Percentiles rank a stretch among this genome's conserved stretches.
phyloP scores from a whole-genome alignment of 2,113 vertebrate species.

The Corynorhinus townsendii region DNA sequence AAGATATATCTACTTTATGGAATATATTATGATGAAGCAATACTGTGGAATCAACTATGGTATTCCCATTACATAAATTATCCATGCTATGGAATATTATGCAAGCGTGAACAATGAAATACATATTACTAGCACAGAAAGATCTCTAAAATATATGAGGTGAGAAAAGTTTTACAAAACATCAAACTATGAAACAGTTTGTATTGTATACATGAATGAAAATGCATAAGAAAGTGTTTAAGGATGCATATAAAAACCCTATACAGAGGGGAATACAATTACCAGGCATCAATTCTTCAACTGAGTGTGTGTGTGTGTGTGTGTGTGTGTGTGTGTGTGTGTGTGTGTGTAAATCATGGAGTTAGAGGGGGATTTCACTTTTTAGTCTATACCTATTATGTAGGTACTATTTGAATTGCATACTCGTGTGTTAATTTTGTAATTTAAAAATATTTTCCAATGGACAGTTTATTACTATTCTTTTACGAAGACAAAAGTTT shows the following conservation, averaged over 20 bases:
- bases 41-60: not conserved
- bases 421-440: not conserved
- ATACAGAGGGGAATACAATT: not conserved
- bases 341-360: not conserved
- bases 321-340: fast-evolving
- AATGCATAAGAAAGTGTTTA: not conserved
- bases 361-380: not conserved
- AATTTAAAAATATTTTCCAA: not conserved
- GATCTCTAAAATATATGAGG: not conserved
- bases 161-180: not conserved
- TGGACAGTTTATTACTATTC: not conserved
- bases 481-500: not conserved
- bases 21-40: not conserved
- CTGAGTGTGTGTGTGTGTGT: too few species aligned
- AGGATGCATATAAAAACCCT: not conserved
- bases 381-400: not conserved
- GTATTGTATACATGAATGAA: not conserved
- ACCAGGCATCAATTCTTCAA: not conserved
- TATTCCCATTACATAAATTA: not conserved
- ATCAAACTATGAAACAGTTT: not conserved
- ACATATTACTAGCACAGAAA: not conserved
- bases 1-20: not conserved
- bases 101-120: not conserved
- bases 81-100: not conserved
- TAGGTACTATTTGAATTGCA: not conserved